Base-by-base conservation (phyloP, 2,888 invertebrate genomes). In the Drosophila anomelani region DNA sequence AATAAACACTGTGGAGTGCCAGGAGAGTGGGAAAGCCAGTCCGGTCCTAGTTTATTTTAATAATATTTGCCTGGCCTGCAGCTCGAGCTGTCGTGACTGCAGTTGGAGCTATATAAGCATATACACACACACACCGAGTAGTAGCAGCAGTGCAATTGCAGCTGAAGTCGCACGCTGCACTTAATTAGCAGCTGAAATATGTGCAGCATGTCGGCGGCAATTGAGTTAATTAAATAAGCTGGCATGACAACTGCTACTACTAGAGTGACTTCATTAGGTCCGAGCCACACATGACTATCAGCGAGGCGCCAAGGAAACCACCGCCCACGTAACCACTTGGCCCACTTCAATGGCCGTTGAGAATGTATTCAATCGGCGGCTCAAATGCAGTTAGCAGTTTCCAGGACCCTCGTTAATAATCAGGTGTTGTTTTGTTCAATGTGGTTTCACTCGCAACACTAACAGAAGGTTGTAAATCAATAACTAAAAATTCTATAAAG, bases 111-210 rank as follows among this genome's bases (percentile, higher is more conserved):
- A 10, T 46, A 23, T 17, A 57, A 13, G 17, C 32, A 49, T 9
- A 20, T 5, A 15, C 9, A 20, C 23, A 23, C 23, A 51, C 13
- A 20, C 34, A 20, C 34, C 20, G 15, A 20, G 51, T 8, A 13
- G n/a, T 20, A 13, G 3, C 3, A 26, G 23, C 15, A 34, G 46
- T 41, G 54, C 20, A 36, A 12, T 41, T 46, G 55, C 66, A 57
- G 67, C 60, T 60, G 46, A 58, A 55, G 68, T 82, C 63, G 84
- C 64, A 88, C 81, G 64, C 29, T 43, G 79, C 77, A 74, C 82
- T 84, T 84, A 84, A 89, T 84, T 87, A 89, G 89, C 76, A 77
- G 61, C 72, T 74, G 54, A 76, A 87, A 84, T 81, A 72, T 75
- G 70, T 34, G 47, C 29, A 26, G 32, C 61, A 51, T 49, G 59